Evolutionary conservation across 2,797 vertebrate species (phyloP).

Genomic region (Chelon auratus): DNA sequence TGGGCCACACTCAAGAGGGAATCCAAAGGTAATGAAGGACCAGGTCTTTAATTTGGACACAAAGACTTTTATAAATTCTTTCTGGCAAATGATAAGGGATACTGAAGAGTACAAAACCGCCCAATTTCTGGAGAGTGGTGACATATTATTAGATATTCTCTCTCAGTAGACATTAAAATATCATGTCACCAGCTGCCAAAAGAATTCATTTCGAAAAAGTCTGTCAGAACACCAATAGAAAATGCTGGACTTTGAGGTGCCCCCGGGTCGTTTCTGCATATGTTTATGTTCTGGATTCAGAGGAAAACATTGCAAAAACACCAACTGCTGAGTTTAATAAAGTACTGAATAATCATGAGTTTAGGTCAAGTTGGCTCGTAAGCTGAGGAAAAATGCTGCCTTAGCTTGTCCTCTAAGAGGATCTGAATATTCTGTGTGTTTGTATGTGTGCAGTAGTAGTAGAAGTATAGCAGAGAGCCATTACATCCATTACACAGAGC

Average conservation of each 20-base stretch:
- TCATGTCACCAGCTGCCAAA: not conserved
- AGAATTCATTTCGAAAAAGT: not conserved
- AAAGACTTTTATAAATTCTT: constrained; percentile 48
- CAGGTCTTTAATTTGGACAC: constrained; percentile 61
- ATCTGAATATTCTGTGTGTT: constrained; percentile 13
- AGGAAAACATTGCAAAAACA: constrained; percentile 11
- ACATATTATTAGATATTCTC: constrained; percentile 18
- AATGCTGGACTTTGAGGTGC: not conserved
- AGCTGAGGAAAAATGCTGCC: not conserved
- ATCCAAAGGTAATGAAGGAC: constrained; percentile 51
- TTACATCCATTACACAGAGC: constrained; percentile 60
- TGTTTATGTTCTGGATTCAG: constrained; percentile 7
- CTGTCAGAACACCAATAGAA: not conserved
- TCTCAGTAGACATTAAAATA: not conserved
- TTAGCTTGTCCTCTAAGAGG: constrained; percentile 28
- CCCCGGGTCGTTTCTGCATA: not conserved
- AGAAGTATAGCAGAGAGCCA: constrained; percentile 38
- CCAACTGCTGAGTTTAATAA: constrained; percentile 14
- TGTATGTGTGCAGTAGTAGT: constrained; percentile 18
- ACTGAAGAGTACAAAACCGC: constrained; percentile 12
- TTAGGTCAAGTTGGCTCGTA: not conserved
- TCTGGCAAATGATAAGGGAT: constrained; percentile 39
- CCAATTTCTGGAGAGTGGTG: not conserved
- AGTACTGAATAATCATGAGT: constrained; percentile 32
- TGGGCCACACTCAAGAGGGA: constrained; percentile 36